Evolutionary conservation across 23 tunicate species (phyloP).

Genomic region (Trididemnum clinides): DNA sequence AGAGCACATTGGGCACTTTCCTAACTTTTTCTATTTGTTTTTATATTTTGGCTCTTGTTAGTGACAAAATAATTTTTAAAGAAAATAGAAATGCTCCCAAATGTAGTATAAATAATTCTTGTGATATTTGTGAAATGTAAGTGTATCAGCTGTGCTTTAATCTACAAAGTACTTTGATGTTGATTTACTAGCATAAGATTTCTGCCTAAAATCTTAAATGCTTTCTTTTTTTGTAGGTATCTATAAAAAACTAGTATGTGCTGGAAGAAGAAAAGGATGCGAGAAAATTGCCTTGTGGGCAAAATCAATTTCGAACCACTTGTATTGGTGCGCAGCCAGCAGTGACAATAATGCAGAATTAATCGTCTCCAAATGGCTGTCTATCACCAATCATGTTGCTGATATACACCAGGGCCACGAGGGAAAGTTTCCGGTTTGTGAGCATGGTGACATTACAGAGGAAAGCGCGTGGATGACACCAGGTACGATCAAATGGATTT

Average conservation of each 20-base stretch:
- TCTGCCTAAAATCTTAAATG: too few relatives aligned
- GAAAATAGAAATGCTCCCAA: too few relatives aligned
- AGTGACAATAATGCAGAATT: background rate
- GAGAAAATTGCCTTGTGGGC: slow-evolving; percentile 1
- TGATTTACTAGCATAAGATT: too few relatives aligned
- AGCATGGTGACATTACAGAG: slow-evolving; percentile 13
- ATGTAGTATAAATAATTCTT: too few relatives aligned
- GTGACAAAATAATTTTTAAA: too few relatives aligned
- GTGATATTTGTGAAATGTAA: too few relatives aligned
- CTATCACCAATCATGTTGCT: background rate
- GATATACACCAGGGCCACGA: background rate
- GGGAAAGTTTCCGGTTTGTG: background rate
- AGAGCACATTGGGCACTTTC: too few relatives aligned
- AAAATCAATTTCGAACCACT: background rate
- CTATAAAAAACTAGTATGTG: background rate
- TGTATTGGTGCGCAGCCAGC: background rate
- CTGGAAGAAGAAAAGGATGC: background rate
- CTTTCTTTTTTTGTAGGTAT: background rate
- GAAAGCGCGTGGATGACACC: background rate
- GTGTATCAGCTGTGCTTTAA: too few relatives aligned
- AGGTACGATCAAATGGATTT: too few relatives aligned
- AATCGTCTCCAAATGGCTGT: background rate
- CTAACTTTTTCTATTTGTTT: too few relatives aligned
- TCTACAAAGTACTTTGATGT: too few relatives aligned
- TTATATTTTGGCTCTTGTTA: too few relatives aligned